Conservation (phyloP, 2,888 invertebrate species). For the Metellina segmentata region DNA sequence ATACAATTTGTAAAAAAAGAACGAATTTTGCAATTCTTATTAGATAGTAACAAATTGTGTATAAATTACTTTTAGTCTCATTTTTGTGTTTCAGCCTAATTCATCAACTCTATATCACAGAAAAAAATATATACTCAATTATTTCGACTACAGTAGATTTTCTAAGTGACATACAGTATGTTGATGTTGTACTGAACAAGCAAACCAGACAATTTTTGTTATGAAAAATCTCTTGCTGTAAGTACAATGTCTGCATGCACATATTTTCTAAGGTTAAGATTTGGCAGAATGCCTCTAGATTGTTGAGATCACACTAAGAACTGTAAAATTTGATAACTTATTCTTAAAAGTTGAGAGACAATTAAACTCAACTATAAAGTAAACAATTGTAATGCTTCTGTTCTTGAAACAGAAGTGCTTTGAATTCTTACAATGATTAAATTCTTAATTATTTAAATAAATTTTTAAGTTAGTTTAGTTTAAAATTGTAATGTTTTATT, state of each 20-base stretch:
- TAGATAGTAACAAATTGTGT: background rate
- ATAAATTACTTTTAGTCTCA: background rate
- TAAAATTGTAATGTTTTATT: background rate
- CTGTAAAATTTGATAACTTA: too few species aligned
- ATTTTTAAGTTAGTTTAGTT: background rate
- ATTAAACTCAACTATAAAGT: too few species aligned
- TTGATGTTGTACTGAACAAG: background rate
- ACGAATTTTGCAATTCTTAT: background rate
- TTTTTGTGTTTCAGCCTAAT: background rate
- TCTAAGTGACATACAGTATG: background rate
- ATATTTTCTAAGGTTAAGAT: background rate
- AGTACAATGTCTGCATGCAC: background rate
- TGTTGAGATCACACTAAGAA: background rate
- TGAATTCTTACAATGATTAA: too few species aligned
- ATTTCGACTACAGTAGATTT: background rate
- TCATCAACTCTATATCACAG: background rate
- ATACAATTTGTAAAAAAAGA: background rate
- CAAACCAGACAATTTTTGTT: background rate
- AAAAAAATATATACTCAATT: background rate
- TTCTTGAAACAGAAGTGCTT: too few species aligned
- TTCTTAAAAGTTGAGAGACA: too few species aligned
- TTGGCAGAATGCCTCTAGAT: background rate
- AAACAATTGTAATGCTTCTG: too few species aligned
- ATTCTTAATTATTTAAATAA: too few species aligned
- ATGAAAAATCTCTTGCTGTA: background rate